Conservation (phyloP, 2,113 vertebrate genomes). For the Amblyornis subalaris region DNA sequence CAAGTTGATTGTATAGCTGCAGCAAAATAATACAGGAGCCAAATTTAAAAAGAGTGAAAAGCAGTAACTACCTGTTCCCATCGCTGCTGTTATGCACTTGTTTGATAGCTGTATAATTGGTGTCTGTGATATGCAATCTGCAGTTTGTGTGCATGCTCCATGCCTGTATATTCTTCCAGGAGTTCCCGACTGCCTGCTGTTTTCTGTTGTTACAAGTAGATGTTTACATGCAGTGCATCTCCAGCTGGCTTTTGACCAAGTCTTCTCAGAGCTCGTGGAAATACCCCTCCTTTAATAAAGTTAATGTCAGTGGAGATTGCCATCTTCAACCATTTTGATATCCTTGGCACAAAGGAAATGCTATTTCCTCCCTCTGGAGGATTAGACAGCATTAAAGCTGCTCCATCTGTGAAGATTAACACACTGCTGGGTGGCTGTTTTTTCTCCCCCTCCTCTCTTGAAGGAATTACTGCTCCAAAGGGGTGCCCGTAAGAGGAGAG, state of each 20-base stretch:
- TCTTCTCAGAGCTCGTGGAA: neutral
- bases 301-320: neutral
- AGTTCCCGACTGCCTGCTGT: neutral
- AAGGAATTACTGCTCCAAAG: neutral
- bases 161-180: neutral
- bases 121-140: neutral
- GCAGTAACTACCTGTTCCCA: neutral
- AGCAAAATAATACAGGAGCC: neutral
- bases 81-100: neutral
- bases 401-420: neutral
- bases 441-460: neutral
- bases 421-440: neutral
- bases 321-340: neutral
- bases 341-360: constrained; percentile 14
- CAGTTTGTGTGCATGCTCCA: neutral
- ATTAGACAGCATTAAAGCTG: constrained; percentile 3
- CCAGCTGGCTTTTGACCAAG: neutral
- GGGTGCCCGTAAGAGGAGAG: neutral
- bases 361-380: neutral
- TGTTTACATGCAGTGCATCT: neutral
- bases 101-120: neutral
- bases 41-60: neutral
- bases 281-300: neutral
- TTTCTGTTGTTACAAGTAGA: neutral
- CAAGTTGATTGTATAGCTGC: neutral